Evolutionary conservation across 2,797 vertebrate genomes (phyloP).

Genomic region (Carapus acus): DNA sequence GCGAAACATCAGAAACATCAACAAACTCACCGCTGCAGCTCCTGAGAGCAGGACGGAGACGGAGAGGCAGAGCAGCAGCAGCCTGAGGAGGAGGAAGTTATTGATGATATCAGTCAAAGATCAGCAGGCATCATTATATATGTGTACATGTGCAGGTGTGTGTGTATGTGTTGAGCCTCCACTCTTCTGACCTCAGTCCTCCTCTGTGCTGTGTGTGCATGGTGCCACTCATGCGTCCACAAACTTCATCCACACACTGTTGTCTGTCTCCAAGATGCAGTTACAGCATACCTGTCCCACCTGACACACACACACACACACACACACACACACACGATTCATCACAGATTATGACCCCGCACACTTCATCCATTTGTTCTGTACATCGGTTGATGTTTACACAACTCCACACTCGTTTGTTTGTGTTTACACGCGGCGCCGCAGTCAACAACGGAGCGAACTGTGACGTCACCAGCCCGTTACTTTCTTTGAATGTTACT

Average conservation of each 20-base stretch:
- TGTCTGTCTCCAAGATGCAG: too few species aligned
- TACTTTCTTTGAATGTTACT: too few species aligned
- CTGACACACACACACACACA: slow-evolving; percentile 24
- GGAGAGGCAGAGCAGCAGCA: slow-evolving; percentile 63
- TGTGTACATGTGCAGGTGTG: too few species aligned
- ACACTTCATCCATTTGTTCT: neutral
- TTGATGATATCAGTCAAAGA: neutral
- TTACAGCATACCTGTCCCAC: slow-evolving; percentile 63
- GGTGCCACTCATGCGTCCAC: slow-evolving; percentile 58
- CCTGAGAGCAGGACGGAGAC: slow-evolving; percentile 54
- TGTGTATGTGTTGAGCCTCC: neutral
- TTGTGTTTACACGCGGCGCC: too few species aligned
- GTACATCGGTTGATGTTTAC: neutral
- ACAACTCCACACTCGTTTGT: neutral
- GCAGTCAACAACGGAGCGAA: too few species aligned
- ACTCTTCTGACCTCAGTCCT: slow-evolving; percentile 50
- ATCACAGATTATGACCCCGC: neutral
- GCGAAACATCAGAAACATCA: neutral
- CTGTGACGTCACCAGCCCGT: too few species aligned
- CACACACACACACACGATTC: neutral
- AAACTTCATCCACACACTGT: slow-evolving; percentile 52
- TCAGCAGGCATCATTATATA: too few species aligned
- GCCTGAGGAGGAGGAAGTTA: slow-evolving; percentile 49
- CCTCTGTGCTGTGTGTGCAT: slow-evolving; percentile 53
- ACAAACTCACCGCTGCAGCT: slow-evolving; percentile 70